These are phyloP conservation scores for Copsychus sechellarum DNA, from an alignment of 2,113 vertebrate species.

Conservation along the genomic window DNA sequence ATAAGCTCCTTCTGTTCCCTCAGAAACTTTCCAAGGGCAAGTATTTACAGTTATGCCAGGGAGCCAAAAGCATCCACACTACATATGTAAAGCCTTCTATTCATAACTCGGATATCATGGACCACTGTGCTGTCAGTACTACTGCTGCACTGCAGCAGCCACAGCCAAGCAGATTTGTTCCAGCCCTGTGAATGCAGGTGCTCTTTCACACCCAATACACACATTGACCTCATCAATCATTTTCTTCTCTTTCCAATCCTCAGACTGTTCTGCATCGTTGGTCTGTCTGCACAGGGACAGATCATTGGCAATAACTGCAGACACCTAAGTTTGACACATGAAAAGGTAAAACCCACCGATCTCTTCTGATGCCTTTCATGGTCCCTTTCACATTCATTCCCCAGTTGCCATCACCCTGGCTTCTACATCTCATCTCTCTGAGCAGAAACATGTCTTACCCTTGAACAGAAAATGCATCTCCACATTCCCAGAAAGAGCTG, in stretches of 20 bases:
- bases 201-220: not conserved
- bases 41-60: not conserved
- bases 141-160: not conserved
- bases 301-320: not conserved
- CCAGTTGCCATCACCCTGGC: not conserved
- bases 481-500: not conserved
- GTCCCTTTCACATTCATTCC: not conserved
- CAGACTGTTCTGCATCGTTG: not conserved
- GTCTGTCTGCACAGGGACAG: not conserved
- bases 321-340: not conserved
- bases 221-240: not conserved
- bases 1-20: not conserved
- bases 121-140: not conserved
- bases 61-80: not conserved
- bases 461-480: not conserved
- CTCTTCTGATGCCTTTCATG: not conserved
- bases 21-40: not conserved
- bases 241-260: not conserved
- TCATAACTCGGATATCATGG: fast-evolving
- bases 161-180: not conserved
- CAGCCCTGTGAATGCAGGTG: not conserved
- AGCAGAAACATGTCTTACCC: not conserved
- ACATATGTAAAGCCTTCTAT: not conserved
- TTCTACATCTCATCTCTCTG: not conserved
- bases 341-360: not conserved